Evolutionary conservation across 2,888 invertebrate species (phyloP).

Genomic region (Agonopterix heracliana): DNA sequence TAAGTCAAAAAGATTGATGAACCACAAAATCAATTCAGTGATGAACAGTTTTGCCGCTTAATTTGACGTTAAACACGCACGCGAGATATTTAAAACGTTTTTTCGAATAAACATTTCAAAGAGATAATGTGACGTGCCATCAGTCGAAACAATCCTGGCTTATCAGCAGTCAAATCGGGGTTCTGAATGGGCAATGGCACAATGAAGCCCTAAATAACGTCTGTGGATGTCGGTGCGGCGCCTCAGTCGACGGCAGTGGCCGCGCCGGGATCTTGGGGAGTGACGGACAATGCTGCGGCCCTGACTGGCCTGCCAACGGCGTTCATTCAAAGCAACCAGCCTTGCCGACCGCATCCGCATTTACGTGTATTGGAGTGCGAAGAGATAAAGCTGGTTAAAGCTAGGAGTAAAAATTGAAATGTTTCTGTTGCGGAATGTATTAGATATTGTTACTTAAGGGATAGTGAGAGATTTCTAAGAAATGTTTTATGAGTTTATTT

Average conservation of each 20-base stretch:
- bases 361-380: conserved; percentile 47
- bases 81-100: conserved; percentile 17
- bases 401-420: conserved; percentile 9
- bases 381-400: conserved; percentile 35
- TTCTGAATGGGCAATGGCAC: conserved; percentile 51
- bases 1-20: conserved; percentile 68
- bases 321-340: conserved; percentile 27
- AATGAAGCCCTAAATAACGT: conserved; percentile 72
- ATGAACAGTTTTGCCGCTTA: conserved; percentile 62
- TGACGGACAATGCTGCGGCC: conserved; percentile 62
- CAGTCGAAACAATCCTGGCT: conserved; percentile 57
- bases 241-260: conserved; percentile 53
- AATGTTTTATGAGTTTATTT: no score
- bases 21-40: conserved; percentile 62
- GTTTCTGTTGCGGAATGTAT: conserved; percentile 3
- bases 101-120: conserved; percentile 20
- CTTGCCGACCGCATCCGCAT: conserved; percentile 44
- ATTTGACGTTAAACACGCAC: conserved; percentile 68
- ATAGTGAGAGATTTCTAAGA: no score
- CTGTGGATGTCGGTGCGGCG: conserved; percentile 59
- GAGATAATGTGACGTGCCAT: conserved; percentile 59
- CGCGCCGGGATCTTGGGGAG: conserved; percentile 36
- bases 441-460: not conserved
- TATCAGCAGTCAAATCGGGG: conserved; percentile 63
- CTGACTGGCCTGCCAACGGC: conserved; percentile 55